Evolutionary conservation across 2,113 vertebrate species (phyloP), one percentile per base, ranked within the genome.

Genomic region (Prochilodus magdalenae): DNA sequence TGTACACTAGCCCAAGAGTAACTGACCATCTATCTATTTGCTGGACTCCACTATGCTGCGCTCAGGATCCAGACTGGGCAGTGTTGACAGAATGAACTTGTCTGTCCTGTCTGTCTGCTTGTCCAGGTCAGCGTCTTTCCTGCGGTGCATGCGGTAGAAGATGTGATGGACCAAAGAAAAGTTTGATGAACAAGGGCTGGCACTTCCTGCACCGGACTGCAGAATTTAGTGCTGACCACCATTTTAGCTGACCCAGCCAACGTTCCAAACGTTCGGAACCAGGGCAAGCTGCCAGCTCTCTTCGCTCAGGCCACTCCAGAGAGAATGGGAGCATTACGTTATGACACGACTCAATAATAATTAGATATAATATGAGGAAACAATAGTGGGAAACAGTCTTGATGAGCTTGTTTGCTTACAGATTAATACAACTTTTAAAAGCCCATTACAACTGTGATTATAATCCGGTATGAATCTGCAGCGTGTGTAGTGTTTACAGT

Each of bases 21-120:
- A 49, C 93, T 90, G 75, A 96, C 95, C 71, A 93, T 95, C 81
- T 95, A 95, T 83, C 87, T n/a, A n/a, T n/a, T n/a, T n/a, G n/a
- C 95, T 95, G 77, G 40, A 89, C 80, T 96, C 95, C 80, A 90
- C 4, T 22, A 22, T 6, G 53, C 18, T 12, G 8, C 1, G 18
- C 53, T 11, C 4, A 11, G 1, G 40, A 44, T 18, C 14, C 49
- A 20, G 53, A 22, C 53, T 20, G 53, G 20, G 20, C 53, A 55
- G 18, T 1, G n/a, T 12, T 55, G 20, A 22, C 53, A 55, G 53
- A 55, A 20, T 22, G 53, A 14, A 7, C 18, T 55, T 20, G 5
- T 7, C 53, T 22, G 53, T 55, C 53, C 53, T 55, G 53, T 22
- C 20, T 27, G 18, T 95, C 30, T 0, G 92, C 93, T 0, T 93